These are phyloP conservation scores for Porites evermanni DNA, from an alignment of 92 coral and sea anemone species.

Conservation along the genomic window DNA sequence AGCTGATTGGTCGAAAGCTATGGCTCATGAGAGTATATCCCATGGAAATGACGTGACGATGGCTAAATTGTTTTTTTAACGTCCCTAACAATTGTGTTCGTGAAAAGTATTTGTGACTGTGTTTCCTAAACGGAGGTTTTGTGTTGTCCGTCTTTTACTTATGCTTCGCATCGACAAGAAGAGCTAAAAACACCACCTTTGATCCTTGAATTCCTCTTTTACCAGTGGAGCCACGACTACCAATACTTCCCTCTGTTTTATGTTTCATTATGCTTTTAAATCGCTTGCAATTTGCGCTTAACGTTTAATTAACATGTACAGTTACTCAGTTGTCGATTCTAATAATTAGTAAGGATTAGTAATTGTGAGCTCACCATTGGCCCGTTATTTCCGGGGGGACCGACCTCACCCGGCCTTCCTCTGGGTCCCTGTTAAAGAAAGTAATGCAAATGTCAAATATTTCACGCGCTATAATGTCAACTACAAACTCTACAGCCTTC, in stretches of 20 bases:
- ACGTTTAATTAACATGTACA: neutral
- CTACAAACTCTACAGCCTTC: neutral
- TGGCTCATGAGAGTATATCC: too few species aligned
- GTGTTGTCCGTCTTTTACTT: too few species aligned
- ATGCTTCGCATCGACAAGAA: neutral
- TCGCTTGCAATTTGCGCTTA: too few species aligned
- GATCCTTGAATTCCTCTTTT: conserved; percentile 51
- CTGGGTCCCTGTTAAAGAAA: conserved; percentile 54
- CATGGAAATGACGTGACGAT: too few species aligned
- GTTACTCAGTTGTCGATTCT: too few species aligned
- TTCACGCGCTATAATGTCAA: neutral
- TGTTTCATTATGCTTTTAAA: neutral
- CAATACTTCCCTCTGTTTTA: conserved; percentile 72
- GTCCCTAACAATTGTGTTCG: too few species aligned
- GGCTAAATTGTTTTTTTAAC: too few species aligned
- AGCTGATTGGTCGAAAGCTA: too few species aligned
- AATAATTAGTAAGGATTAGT: neutral
- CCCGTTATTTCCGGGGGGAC: conserved; percentile 58
- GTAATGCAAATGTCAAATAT: neutral
- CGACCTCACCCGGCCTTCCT: conserved; percentile 49
- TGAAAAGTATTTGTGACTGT: too few species aligned
- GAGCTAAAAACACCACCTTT: conserved; percentile 31
- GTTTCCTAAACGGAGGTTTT: too few species aligned
- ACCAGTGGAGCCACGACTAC: conserved; percentile 60
- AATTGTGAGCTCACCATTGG: conserved; percentile 47